Percentiles rank a stretch among this genome's conserved stretches.
Conservation (phyloP, 2,888 invertebrate species). For the Cosmorhoe ocellata region DNA sequence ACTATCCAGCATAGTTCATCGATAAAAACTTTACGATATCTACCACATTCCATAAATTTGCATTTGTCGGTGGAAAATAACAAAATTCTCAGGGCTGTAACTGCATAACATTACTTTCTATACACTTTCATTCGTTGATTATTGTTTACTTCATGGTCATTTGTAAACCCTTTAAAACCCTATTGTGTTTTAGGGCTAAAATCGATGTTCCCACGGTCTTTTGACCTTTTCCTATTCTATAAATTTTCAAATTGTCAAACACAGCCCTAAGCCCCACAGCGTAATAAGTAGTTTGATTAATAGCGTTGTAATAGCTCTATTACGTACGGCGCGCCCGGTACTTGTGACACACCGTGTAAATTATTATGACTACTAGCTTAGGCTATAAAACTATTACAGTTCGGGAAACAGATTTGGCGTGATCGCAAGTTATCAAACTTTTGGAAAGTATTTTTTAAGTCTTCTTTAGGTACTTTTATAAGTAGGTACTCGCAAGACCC, state of each 20-base stretch:
- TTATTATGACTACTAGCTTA: slow-evolving; percentile 9
- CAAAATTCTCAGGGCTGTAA: slow-evolving; percentile 28
- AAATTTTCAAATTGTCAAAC: slow-evolving; percentile 15
- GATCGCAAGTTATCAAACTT: too few species aligned
- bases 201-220: slow-evolving; percentile 4
- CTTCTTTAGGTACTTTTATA: too few species aligned
- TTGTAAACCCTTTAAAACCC: too few species aligned
- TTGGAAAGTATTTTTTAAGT: too few species aligned
- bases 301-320: slow-evolving; percentile 45
- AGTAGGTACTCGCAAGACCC: too few species aligned
- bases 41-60: slow-evolving; percentile 44
- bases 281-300: slow-evolving; percentile 47
- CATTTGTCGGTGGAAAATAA: slow-evolving; percentile 39
- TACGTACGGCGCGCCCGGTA: slow-evolving; percentile 28
- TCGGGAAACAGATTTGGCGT: neutral
- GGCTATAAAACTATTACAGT: neutral
- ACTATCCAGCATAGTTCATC: slow-evolving; percentile 8
- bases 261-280: slow-evolving; percentile 10
- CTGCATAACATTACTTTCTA: neutral
- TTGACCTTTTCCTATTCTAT: slow-evolving; percentile 4
- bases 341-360: slow-evolving; percentile 8
- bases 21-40: slow-evolving; percentile 40
- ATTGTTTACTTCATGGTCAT: too few species aligned
- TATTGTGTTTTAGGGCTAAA: too few species aligned
- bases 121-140: too few species aligned